Conservation (phyloP, 2,113 vertebrate species). For the Corapipo altera region DNA sequence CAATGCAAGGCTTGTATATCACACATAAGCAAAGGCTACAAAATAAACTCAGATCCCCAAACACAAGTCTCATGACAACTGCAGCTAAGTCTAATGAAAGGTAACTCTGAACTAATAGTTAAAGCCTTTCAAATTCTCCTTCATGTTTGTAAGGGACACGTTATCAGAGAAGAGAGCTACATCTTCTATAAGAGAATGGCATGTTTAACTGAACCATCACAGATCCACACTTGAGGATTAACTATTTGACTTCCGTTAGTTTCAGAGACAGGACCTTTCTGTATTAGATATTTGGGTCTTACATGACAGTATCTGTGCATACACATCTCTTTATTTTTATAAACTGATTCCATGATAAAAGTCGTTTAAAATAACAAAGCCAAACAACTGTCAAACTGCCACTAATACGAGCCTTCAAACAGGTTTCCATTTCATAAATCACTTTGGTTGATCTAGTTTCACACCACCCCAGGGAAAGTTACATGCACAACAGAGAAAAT, state of each 20-base stretch:
- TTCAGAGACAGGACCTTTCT: neutral
- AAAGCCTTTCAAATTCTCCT: neutral
- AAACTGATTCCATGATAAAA: constrained; percentile 12
- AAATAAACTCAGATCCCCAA: neutral
- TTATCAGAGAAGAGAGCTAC: neutral
- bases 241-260: neutral
- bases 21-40: neutral
- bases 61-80: neutral
- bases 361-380: constrained; percentile 16
- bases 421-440: constrained; percentile 42
- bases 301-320: neutral
- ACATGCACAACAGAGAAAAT: neutral
- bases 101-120: neutral
- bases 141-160: neutral
- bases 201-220: neutral
- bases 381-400: constrained; percentile 29
- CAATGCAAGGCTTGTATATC: neutral
- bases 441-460: neutral
- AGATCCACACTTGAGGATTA: neutral
- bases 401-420: neutral
- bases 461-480: constrained; percentile 6
- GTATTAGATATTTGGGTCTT: neutral
- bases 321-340: neutral
- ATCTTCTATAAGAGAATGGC: neutral
- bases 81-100: neutral